Conservation (phyloP, 2,113 vertebrate species). For the Oplegnathus fasciatus region DNA sequence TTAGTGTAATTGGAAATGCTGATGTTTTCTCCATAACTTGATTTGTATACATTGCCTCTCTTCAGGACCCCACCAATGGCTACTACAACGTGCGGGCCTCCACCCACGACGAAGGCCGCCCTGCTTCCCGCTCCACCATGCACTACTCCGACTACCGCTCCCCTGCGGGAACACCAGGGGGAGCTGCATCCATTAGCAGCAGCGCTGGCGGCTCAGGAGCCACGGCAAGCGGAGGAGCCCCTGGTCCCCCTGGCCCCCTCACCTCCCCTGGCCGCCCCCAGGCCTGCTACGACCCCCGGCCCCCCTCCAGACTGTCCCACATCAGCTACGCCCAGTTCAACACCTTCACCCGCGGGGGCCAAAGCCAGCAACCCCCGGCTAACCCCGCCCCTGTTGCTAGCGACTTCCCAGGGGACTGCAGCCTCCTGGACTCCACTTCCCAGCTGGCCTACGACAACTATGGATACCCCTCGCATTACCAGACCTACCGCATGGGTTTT, state of each 20-base stretch:
- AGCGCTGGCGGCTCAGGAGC: conserved; percentile 81
- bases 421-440: conserved; percentile 87
- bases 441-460: conserved; percentile 95
- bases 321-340: conserved; percentile 96
- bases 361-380: conserved; percentile 79
- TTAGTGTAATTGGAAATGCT: neutral
- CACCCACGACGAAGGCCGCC: conserved; percentile 91
- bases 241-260: conserved; percentile 82
- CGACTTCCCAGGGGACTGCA: conserved; percentile 85
- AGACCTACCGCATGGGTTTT: conserved; percentile 91
- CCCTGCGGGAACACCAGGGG: conserved; percentile 79
- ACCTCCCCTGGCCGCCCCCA: conserved; percentile 82
- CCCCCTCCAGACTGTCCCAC: conserved; percentile 93
- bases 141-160: conserved; percentile 93
- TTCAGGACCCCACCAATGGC: conserved; percentile 95
- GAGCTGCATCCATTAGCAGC: conserved; percentile 83
- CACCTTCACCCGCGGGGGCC: conserved; percentile 87
- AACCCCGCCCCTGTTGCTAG: conserved; percentile 74
- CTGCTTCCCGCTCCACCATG: conserved; percentile 91
- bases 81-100: conserved; percentile 96
- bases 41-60: conserved; percentile 22
- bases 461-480: conserved; percentile 87
- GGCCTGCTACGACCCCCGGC: conserved; percentile 90
- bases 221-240: conserved; percentile 84
- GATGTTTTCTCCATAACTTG: neutral